phyloP scores from a whole-genome alignment of 1,140 invertebrate genomes.

The Schlechtendalia chinensis region DNA sequence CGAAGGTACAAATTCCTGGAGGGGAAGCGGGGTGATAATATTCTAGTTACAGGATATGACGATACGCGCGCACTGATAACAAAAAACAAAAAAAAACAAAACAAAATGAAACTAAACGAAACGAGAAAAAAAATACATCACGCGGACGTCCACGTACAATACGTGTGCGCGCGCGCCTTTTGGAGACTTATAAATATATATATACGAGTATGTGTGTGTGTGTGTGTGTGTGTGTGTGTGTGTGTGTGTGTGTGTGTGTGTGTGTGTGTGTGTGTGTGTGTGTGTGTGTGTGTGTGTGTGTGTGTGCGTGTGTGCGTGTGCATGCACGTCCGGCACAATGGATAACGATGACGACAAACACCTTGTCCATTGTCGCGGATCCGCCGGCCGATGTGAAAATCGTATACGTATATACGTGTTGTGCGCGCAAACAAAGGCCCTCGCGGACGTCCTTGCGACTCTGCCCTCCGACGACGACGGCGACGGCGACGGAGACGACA shows the following conservation, averaged over 20 bases:
- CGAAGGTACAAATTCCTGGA: too few species aligned
- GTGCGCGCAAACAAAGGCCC: conserved; percentile 11
- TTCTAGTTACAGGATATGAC: too few species aligned
- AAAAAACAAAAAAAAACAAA: too few species aligned
- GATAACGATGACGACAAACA: conserved; percentile 19
- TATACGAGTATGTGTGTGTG: too few species aligned
- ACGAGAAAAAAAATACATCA: neutral
- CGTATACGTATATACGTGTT: conserved; percentile 23
- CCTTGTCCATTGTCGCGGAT: conserved; percentile 32
- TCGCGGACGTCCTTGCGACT: neutral
- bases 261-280: too few species aligned
- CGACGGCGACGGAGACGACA: neutral
- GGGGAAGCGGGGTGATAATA: too few species aligned
- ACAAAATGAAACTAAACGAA: too few species aligned
- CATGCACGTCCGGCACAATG: conserved; percentile 1
- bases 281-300: too few species aligned
- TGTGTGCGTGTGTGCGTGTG: neutral
- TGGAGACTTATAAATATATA: neutral
- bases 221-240: too few species aligned
- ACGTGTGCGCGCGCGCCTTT: conserved; percentile 2
- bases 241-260: too few species aligned
- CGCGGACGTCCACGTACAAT: neutral
- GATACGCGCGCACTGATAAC: too few species aligned
- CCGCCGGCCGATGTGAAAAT: conserved; percentile 42
- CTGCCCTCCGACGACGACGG: conserved; percentile 25